phyloP scores from a whole-genome alignment of 1,140 invertebrate genomes.

The Trachelipus rathkii region DNA sequence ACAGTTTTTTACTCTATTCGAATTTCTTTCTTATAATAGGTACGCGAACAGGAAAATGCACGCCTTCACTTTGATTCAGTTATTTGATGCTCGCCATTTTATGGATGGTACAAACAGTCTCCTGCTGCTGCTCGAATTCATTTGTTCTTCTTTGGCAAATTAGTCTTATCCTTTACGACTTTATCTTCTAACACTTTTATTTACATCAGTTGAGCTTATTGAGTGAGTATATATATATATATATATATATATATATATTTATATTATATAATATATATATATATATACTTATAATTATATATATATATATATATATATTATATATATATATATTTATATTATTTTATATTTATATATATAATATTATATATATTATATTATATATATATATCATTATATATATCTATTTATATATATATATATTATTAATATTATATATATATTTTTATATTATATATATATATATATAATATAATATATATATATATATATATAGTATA shows the following conservation, averaged over 20 bases:
- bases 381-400: no score
- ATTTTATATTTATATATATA: no score
- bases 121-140: slow-evolving; percentile 75
- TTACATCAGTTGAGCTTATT: slow-evolving; percentile 71
- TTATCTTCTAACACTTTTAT: slow-evolving; percentile 68
- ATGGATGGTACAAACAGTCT: slow-evolving; percentile 85
- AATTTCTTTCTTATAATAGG: slow-evolving; percentile 55
- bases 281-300: neutral
- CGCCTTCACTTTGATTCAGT: slow-evolving; percentile 78
- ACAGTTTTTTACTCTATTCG: neutral
- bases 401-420: no score
- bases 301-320: neutral
- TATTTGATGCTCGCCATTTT: slow-evolving; percentile 69
- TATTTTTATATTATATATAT: no score
- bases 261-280: slow-evolving; percentile 15
- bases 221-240: slow-evolving; percentile 57
- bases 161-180: slow-evolving; percentile 75
- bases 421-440: no score
- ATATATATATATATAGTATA: no score
- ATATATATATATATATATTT: neutral
- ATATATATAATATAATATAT: no score
- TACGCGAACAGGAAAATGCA: slow-evolving; percentile 89
- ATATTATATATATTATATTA: no score
- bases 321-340: no score
- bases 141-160: slow-evolving; percentile 89